phyloP scores from a whole-genome alignment of 2,888 invertebrate genomes.

The Drepana falcataria region DNA sequence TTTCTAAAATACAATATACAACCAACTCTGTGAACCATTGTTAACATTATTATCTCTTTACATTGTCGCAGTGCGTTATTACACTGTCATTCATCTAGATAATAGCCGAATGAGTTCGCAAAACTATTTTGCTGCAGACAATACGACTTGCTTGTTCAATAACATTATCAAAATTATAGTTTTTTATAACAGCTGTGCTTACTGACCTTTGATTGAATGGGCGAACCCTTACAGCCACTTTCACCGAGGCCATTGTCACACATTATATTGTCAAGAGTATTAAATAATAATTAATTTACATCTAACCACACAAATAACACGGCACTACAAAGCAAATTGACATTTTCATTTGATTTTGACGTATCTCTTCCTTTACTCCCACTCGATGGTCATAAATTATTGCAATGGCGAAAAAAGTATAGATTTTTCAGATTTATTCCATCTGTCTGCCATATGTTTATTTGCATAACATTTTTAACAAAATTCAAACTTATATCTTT shows the following conservation, averaged over 20 bases:
- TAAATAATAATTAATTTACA: slow-evolving; percentile 49
- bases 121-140: slow-evolving; percentile 28
- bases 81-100: slow-evolving; percentile 25
- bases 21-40: slow-evolving; percentile 6
- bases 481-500: too few species aligned
- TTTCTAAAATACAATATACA: slow-evolving; percentile 47
- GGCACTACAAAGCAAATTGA: slow-evolving; percentile 56
- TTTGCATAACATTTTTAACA: neutral
- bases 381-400: slow-evolving; percentile 13
- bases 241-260: slow-evolving; percentile 91
- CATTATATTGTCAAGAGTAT: slow-evolving; percentile 68
- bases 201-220: slow-evolving; percentile 92
- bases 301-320: slow-evolving; percentile 50
- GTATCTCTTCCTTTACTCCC: slow-evolving; percentile 9
- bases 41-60: slow-evolving; percentile 8
- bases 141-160: slow-evolving; percentile 27
- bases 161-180: slow-evolving; percentile 24
- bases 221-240: slow-evolving; percentile 93
- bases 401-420: slow-evolving; percentile 9
- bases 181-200: slow-evolving; percentile 17
- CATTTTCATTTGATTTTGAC: slow-evolving; percentile 39
- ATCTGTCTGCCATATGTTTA: too few species aligned
- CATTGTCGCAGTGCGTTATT: slow-evolving; percentile 12
- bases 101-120: slow-evolving; percentile 30
- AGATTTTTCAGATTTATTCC: neutral